Conservation (phyloP, 1,140 invertebrate species). For the Penaeus chinensis region DNA sequence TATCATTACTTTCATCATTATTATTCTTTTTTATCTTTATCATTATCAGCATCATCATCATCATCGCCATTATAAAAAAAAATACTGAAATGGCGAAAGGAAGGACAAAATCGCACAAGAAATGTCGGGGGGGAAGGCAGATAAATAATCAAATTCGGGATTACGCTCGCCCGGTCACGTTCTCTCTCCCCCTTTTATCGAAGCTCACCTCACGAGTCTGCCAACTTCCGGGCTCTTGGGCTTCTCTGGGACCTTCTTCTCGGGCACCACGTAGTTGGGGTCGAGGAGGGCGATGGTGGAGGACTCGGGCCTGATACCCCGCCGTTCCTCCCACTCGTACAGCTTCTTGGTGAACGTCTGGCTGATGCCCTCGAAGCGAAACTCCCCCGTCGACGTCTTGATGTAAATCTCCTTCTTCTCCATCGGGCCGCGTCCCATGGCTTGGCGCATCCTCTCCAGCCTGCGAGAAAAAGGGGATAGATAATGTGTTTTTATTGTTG, state of each 20-base stretch:
- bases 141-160: no score
- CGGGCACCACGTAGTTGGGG: slow-evolving; percentile 71
- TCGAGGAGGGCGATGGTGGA: slow-evolving; percentile 83
- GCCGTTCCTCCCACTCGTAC: slow-evolving; percentile 90
- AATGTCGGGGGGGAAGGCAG: no score
- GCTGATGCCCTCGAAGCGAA: slow-evolving; percentile 86
- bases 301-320: slow-evolving; percentile 82
- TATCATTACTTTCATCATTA: no score
- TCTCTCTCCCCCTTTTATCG: background rate
- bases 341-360: slow-evolving; percentile 88
- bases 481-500: no score
- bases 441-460: slow-evolving; percentile 74
- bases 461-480: slow-evolving; percentile 65
- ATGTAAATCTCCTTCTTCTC: slow-evolving; percentile 79
- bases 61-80: no score
- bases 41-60: no score
- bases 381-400: slow-evolving; percentile 82
- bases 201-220: slow-evolving; percentile 55
- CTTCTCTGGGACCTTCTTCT: slow-evolving; percentile 62
- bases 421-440: slow-evolving; percentile 70
- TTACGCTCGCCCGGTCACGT: no score
- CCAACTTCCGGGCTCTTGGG: slow-evolving; percentile 71
- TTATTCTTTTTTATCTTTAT: no score
- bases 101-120: no score
- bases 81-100: no score